Base-by-base conservation (phyloP, 2,797 vertebrate genomes). In the Picus viridis region DNA sequence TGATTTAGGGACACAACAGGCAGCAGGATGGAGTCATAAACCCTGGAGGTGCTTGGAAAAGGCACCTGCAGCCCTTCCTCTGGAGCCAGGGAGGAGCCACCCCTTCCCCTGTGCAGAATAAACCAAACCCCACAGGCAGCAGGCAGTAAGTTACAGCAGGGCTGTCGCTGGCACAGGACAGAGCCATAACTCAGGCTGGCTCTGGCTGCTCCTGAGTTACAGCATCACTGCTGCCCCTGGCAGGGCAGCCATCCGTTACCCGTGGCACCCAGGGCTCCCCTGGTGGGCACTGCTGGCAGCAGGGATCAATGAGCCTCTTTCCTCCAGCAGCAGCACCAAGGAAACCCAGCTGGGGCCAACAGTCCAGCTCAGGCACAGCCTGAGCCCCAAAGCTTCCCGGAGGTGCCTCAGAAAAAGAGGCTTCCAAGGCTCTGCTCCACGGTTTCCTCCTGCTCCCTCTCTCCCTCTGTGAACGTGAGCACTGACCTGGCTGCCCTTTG, bases 131-230 rank as follows among this genome's bases (percentile, higher is more conserved):
- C 70, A 13, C 30, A 2, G 26, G 83, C 63, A 83, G 92, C 67
- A 32, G 81, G 74, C 61, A 27, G 53, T 86, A 64, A 94, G 86
- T 93, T 88, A 91, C 26, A 6, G 86, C 88, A 23, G 68, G 47
- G 49, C 83, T 69, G 18, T 76, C 1, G 47, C 68, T 74, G 79
- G 82, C 41, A 63, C 90, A 83, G 93, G 92, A 69, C 89, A 53
- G 89, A 78, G 87, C 84, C 4, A 20, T 94, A 94, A 93, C 36
- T 95, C 93, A 92, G 62, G 10, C 53, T 1, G 36, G 72, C 65
- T 89, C 82, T 2, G 23, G 69, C 89, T 69, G 82, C 49, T 88
- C 53, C 83, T 93, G 92, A 93, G 36, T 95, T 93, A 94, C 6
- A 4, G 89, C 70, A 12, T 62, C 73, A 34, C 76, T 83, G 76